These are phyloP conservation scores for Taenaris catops DNA, from an alignment of 2,888 invertebrate genomes.

Conservation along the genomic window DNA sequence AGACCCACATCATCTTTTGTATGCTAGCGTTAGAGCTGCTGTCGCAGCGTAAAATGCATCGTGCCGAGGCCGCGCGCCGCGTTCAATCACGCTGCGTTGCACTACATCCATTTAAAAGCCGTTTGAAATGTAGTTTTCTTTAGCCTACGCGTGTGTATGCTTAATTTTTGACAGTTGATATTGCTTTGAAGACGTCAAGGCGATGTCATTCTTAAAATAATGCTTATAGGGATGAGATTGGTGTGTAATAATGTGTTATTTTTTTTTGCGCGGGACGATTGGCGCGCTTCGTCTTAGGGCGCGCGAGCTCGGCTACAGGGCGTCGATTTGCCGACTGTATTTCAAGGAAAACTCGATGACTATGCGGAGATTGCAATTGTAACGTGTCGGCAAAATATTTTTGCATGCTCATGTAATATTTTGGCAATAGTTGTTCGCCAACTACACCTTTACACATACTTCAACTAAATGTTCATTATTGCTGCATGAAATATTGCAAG, in stretches of 20 bases:
- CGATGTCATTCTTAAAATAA: constrained; percentile 53
- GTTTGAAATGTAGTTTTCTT: constrained; percentile 70
- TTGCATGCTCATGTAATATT: constrained; percentile 23
- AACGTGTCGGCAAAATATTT: constrained; percentile 31
- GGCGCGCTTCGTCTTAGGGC: constrained; percentile 56
- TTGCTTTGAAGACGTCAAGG: constrained; percentile 48
- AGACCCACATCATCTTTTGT: constrained; percentile 79
- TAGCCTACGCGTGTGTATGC: constrained; percentile 69
- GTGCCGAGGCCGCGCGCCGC: constrained; percentile 73
- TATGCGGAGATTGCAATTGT: constrained; percentile 43
- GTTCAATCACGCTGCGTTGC: constrained; percentile 58
- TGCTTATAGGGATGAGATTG: constrained; percentile 56
- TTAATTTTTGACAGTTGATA: constrained; percentile 81
- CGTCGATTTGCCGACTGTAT: constrained; percentile 47
- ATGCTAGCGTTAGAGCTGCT: constrained; percentile 63
- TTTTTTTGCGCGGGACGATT: constrained; percentile 62
- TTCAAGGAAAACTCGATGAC: constrained; percentile 66
- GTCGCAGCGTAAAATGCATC: constrained; percentile 71
- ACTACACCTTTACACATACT: too few relatives aligned
- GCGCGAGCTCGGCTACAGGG: constrained; percentile 48
- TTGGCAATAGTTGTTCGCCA: constrained; percentile 5
- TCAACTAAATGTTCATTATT: constrained; percentile 15
- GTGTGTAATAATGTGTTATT: constrained; percentile 55
- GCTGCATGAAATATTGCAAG: constrained; percentile 13
- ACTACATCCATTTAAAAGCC: constrained; percentile 64